These are phyloP conservation scores for Apodemia zela DNA, from an alignment of 2,888 invertebrate species.

Conservation along the genomic window DNA sequence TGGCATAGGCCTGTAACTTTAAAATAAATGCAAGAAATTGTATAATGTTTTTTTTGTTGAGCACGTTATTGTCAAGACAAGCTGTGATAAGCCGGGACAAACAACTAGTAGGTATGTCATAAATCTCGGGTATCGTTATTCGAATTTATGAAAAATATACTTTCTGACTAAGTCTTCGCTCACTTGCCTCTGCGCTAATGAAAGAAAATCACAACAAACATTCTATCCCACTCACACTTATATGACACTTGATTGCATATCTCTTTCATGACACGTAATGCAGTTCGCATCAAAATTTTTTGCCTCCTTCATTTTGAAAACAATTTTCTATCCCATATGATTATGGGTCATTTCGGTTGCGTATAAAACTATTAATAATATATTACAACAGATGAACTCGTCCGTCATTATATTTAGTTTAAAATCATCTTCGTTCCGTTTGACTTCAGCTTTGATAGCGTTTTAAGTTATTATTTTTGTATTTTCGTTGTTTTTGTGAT, in stretches of 20 bases:
- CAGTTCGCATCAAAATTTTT: conserved; percentile 66
- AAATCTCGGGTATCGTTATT: too few relatives aligned
- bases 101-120: too few relatives aligned
- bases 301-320: conserved; percentile 62
- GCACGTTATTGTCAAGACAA: too few relatives aligned
- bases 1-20: too few relatives aligned
- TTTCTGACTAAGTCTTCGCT: conserved; percentile 23
- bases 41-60: too few relatives aligned
- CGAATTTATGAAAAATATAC: not conserved
- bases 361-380: conserved; percentile 73
- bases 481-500: conserved; percentile 33
- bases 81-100: too few relatives aligned
- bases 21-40: too few relatives aligned
- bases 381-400: conserved; percentile 54
- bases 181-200: conserved; percentile 49
- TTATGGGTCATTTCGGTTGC: conserved; percentile 70
- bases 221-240: conserved; percentile 40
- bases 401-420: conserved; percentile 51
- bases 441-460: conserved; percentile 36
- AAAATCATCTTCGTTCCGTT: conserved; percentile 38
- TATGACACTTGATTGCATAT: conserved; percentile 60
- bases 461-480: conserved; percentile 37
- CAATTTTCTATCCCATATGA: conserved; percentile 77
- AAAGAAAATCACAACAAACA: conserved; percentile 56
- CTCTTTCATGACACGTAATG: conserved; percentile 65